Evolutionary conservation across 2,113 vertebrate genomes (phyloP), one percentile per base, ranked within the genome.

Genomic region (Aepyceros melampus): DNA sequence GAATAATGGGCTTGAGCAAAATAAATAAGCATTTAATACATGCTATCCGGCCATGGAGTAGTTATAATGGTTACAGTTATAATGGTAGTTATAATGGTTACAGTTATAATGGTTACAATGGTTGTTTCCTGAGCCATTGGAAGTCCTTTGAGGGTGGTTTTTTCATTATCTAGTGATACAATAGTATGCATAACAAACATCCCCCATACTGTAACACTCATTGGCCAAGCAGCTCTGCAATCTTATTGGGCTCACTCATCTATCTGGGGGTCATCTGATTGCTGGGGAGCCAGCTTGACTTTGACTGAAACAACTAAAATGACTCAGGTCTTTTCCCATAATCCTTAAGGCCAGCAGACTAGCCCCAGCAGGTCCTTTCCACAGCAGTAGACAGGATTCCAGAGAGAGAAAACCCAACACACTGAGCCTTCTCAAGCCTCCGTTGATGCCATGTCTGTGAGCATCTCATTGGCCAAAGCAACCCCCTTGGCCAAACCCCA

Each of bases 101-200:
- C 1, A 53, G n/a, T n/a, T n/a, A n/a, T n/a, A n/a, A n/a, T n/a
- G n/a, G n/a, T n/a, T n/a, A n/a, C n/a, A n/a, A n/a, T n/a, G n/a
- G n/a, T n/a, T n/a, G n/a, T n/a, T n/a, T 79, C 40, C 76, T n/a
- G 16, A 33, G 4, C 25, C 43, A 29, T 0, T 4, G 2, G 51
- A 91, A 62, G 27, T 64, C 43, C 60, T 78, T 2, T 23, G 55
- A 82, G 17, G 21, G 8, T 5, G 10, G 23, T 3, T 2, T 3
- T 5, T 43, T 58, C 10, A 3, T 49, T 33, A 11, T 51, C 51
- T 17, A 23, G 17, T 25, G 60, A 29, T 51, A 43, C 8, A 5
- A 1, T 1, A 21, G 14, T 10, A 55, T 47, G 16, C 3, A 0
- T 15, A 5, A n/a, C 2, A n/a, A 60, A 53, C 13, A 1, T 7